These are phyloP conservation scores for Phrynosoma platyrhinos DNA, from an alignment of 2,113 vertebrate species.

Conservation along the genomic window DNA sequence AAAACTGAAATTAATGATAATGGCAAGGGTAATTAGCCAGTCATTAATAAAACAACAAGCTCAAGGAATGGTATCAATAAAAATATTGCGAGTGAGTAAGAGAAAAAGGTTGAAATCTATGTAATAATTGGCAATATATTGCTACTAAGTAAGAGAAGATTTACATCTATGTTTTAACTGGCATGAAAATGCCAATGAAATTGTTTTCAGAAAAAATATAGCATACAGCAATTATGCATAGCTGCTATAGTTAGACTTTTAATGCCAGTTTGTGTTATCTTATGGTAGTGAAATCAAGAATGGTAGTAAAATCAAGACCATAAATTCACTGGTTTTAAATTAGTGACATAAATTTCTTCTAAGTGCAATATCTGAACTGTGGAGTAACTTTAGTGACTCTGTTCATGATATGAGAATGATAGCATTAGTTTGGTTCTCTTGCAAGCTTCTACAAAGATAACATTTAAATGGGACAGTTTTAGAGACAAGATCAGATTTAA, in stretches of 20 bases:
- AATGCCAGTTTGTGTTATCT: not conserved
- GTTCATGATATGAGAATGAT: not conserved
- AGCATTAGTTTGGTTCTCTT: not conserved
- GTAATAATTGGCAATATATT: not conserved
- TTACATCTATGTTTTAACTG: not conserved
- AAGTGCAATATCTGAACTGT: not conserved
- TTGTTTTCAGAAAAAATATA: not conserved
- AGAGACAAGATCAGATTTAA: too few species aligned
- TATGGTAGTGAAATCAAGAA: not conserved
- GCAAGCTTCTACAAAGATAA: not conserved
- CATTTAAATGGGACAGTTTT: not conserved
- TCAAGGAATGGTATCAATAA: slow-evolving; percentile 18
- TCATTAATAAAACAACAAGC: slow-evolving; percentile 53
- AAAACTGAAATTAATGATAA: slow-evolving; percentile 40
- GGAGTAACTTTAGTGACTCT: not conserved
- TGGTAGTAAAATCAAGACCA: too few species aligned
- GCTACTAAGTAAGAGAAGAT: not conserved
- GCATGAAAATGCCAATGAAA: not conserved
- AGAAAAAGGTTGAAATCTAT: not conserved
- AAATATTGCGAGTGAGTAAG: slow-evolving; percentile 25
- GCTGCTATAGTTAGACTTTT: not conserved
- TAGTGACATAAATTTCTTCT: not conserved
- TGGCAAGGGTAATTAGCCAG: slow-evolving; percentile 52
- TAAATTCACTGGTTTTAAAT: not conserved
- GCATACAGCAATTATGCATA: not conserved